phyloP scores from a whole-genome alignment of 2,888 invertebrate species.

The Polyommatus iphigenia region DNA sequence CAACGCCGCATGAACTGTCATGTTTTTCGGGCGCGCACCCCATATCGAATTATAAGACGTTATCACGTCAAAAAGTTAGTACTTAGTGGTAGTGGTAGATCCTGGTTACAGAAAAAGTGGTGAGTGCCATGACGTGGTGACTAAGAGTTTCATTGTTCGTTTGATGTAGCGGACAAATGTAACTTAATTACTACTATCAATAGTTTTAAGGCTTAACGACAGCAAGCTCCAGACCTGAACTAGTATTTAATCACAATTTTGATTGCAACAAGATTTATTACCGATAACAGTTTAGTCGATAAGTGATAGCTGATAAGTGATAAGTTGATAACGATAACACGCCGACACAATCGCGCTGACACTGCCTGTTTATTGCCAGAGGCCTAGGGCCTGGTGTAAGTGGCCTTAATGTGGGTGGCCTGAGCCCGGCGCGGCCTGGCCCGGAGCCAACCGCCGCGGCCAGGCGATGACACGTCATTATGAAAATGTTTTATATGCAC shows the following conservation, averaged over 20 bases:
- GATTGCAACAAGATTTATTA: not conserved
- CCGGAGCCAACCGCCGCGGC: conserved; percentile 21
- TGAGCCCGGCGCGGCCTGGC: conserved; percentile 7
- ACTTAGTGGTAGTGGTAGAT: too few species aligned
- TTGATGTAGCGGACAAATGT: too few species aligned
- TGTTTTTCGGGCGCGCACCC: too few species aligned
- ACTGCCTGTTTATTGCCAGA: not conserved
- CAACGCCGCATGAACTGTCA: too few species aligned
- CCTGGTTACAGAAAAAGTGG: too few species aligned
- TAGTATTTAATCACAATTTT: not conserved
- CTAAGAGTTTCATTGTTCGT: too few species aligned
- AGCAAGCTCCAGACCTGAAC: not conserved
- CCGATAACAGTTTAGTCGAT: not conserved
- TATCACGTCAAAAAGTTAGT: too few species aligned
- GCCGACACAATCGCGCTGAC: not conserved
- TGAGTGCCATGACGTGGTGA: too few species aligned
- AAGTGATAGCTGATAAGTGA: not conserved
- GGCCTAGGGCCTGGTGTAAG: not conserved
- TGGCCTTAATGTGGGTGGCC: conserved; percentile 7
- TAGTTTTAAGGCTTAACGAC: not conserved
- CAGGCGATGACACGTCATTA: conserved; percentile 26
- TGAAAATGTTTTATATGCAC: conserved; percentile 9
- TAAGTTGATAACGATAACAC: not conserved
- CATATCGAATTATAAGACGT: too few species aligned
- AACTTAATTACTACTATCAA: too few species aligned